These are phyloP conservation scores for Epistrophe grossulariae DNA, from an alignment of 2,888 invertebrate species.

Conservation along the genomic window DNA sequence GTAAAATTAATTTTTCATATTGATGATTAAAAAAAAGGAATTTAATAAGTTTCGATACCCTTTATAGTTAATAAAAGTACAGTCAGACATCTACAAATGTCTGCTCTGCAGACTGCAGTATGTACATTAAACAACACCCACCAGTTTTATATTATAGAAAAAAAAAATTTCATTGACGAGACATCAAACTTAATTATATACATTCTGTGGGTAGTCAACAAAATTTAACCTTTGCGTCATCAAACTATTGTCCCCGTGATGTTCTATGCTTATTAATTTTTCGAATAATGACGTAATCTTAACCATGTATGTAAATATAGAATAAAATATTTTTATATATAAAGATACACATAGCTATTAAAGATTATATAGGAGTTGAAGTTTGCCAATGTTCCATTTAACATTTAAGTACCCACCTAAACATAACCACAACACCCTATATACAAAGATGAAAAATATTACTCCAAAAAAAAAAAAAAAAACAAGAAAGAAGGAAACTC, in stretches of 20 bases:
- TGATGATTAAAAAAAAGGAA: too few relatives aligned
- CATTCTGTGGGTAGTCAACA: not conserved
- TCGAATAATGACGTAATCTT: conserved; percentile 64
- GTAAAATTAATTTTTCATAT: too few relatives aligned
- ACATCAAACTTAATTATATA: conserved; percentile 1
- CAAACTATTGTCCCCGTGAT: not conserved
- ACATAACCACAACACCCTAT: conserved; percentile 19
- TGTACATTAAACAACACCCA: not conserved
- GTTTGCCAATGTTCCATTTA: conserved; percentile 13
- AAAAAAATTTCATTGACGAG: not conserved
- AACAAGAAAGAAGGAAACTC: conserved; percentile 17
- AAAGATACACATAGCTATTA: not conserved
- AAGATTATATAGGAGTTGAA: not conserved
- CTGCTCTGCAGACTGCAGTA: too few relatives aligned
- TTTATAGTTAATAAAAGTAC: too few relatives aligned
- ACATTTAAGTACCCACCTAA: conserved; percentile 19
- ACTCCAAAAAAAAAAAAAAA: conserved; percentile 21
- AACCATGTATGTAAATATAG: not conserved
- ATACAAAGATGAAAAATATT: conserved; percentile 31
- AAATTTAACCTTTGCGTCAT: conserved; percentile 9
- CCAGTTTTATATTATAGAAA: not conserved
- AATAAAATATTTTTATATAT: not conserved
- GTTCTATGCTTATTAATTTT: not conserved
- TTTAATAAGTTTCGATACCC: too few relatives aligned
- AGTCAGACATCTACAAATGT: too few relatives aligned